These are phyloP conservation scores for Dicranocentrus wangi DNA, from an alignment of 2,888 invertebrate genomes.

Conservation along the genomic window DNA sequence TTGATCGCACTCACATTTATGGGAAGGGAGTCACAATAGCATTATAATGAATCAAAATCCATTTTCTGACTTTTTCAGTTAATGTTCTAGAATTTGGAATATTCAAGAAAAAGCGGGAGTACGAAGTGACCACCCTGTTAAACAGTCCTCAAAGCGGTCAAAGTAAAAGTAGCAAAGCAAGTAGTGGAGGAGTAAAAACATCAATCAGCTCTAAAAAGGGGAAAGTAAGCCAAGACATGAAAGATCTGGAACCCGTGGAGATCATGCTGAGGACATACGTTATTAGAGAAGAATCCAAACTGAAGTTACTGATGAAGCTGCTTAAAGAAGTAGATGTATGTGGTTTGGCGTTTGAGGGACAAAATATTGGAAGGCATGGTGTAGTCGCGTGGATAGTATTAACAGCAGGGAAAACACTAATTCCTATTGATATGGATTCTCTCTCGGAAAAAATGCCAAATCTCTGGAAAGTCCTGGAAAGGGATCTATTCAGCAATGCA, in stretches of 20 bases:
- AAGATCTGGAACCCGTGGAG: conserved; percentile 62
- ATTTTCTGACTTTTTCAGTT: conserved; percentile 36
- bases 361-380: conserved; percentile 74
- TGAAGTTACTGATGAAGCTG: conserved; percentile 61
- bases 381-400: conserved; percentile 74
- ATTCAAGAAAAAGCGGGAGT: conserved; percentile 60
- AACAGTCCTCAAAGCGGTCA: conserved; percentile 5
- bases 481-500: conserved; percentile 74
- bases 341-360: conserved; percentile 73
- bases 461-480: conserved; percentile 76
- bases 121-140: conserved; percentile 10
- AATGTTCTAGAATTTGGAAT: conserved; percentile 56
- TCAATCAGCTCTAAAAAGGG: conserved; percentile 42
- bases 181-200: background rate
- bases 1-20: background rate
- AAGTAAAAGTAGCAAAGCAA: conserved; percentile 28
- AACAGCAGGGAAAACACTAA: conserved; percentile 73
- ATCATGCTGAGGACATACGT: conserved; percentile 66
- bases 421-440: conserved; percentile 74
- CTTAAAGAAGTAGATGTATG: conserved; percentile 65
- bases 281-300: conserved; percentile 52
- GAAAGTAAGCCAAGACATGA: conserved; percentile 40
- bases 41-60: background rate
- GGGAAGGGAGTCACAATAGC: background rate
- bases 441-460: conserved; percentile 74